Evolutionary conservation across 2,888 invertebrate species (phyloP).

Genomic region (Noctua fimbriata): DNA sequence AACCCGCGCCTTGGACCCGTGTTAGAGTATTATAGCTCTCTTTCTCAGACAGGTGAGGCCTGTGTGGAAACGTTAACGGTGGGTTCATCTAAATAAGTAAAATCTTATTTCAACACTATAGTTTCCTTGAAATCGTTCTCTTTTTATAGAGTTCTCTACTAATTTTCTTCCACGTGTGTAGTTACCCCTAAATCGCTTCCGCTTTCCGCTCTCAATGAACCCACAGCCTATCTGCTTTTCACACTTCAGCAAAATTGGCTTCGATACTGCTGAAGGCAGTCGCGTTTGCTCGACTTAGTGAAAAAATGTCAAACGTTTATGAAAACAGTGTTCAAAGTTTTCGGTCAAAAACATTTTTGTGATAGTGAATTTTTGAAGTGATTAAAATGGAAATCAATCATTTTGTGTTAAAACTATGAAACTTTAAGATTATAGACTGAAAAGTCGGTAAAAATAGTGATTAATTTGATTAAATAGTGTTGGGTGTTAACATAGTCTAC

Average conservation of each 20-base stretch:
- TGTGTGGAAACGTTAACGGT: too few species aligned
- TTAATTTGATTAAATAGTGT: constrained; percentile 45
- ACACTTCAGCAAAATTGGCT: constrained; percentile 61
- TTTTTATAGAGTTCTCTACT: not conserved
- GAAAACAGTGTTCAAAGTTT: constrained; percentile 17
- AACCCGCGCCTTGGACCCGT: too few species aligned
- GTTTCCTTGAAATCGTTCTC: too few species aligned
- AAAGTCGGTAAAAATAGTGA: constrained; percentile 4
- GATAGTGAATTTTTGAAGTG: constrained; percentile 44
- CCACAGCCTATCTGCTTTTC: constrained; percentile 33
- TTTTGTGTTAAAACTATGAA: constrained; percentile 35
- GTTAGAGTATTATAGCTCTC: too few species aligned
- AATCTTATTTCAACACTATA: too few species aligned
- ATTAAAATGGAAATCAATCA: constrained; percentile 12
- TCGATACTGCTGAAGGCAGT: constrained; percentile 49
- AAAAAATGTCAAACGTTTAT: constrained; percentile 45
- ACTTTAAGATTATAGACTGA: not conserved
- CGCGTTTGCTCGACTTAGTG: constrained; percentile 45
- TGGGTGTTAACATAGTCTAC: not conserved
- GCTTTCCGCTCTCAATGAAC: constrained; percentile 29
- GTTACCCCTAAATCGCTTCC: not conserved
- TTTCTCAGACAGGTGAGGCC: too few species aligned
- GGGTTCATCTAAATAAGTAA: too few species aligned
- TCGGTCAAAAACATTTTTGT: constrained; percentile 38
- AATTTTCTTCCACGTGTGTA: not conserved